These are phyloP conservation scores for Hassar affinis DNA, from an alignment of 2,113 vertebrate species.

Conservation along the genomic window DNA sequence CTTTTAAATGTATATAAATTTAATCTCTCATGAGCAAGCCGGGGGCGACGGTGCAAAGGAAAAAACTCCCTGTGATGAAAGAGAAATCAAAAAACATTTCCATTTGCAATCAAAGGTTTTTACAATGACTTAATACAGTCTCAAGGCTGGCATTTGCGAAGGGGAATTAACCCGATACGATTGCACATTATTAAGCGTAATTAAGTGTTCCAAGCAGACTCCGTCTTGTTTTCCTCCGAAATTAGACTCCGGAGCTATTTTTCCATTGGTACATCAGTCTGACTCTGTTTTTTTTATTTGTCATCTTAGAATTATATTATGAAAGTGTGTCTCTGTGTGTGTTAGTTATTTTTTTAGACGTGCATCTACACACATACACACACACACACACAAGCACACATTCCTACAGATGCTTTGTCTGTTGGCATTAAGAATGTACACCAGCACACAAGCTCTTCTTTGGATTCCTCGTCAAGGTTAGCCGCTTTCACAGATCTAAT, in stretches of 20 bases:
- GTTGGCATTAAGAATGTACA: slow-evolving; percentile 16
- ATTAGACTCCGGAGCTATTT: slow-evolving; percentile 10
- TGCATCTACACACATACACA: neutral
- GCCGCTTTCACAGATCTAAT: neutral
- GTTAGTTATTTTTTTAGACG: neutral
- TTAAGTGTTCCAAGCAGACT: slow-evolving; percentile 15
- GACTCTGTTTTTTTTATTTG: neutral
- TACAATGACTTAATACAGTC: slow-evolving; percentile 22
- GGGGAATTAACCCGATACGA: slow-evolving; percentile 17
- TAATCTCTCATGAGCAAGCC: no score
- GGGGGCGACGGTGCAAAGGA: no score
- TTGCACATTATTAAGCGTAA: slow-evolving; percentile 24
- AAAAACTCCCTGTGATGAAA: no score
- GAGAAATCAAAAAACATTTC: neutral
- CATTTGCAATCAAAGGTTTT: slow-evolving; percentile 14
- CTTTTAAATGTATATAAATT: no score
- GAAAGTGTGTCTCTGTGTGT: neutral
- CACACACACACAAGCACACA: neutral
- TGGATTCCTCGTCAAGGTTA: slow-evolving; percentile 2
- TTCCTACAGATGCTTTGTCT: neutral
- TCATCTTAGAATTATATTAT: neutral
- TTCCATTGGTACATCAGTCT: neutral
- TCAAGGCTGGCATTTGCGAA: slow-evolving; percentile 29
- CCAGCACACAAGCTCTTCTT: neutral
- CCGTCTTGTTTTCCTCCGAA: neutral